A percentile compares a stretch with the other conserved stretches of the same genome.
These are phyloP conservation scores for Potamarius usumacintae DNA, from an alignment of 2,113 vertebrate species.

Conservation along the genomic window DNA sequence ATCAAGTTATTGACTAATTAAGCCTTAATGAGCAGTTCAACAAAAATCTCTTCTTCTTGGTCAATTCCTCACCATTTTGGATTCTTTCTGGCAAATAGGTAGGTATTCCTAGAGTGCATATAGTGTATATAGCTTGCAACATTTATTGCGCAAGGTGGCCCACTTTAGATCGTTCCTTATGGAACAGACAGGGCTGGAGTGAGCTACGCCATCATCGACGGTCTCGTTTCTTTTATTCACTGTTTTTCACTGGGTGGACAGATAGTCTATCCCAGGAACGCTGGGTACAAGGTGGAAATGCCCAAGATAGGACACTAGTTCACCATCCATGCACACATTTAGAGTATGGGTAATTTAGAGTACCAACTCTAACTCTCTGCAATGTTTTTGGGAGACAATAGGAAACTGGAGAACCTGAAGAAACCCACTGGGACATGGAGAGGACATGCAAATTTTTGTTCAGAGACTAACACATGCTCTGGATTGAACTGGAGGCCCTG, in stretches of 20 bases:
- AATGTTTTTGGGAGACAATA: background rate
- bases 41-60: too few species aligned
- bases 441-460: background rate
- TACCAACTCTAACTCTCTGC: background rate
- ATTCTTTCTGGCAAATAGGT: too few species aligned
- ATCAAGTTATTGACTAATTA: too few species aligned
- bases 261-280: background rate
- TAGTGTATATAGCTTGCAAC: too few species aligned
- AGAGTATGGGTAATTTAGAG: background rate
- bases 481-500: background rate
- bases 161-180: too few species aligned
- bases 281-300: background rate
- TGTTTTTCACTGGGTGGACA: background rate
- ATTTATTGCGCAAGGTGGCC: too few species aligned
- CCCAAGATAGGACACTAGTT: background rate
- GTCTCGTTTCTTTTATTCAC: background rate
- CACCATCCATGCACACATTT: too few species aligned
- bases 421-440: background rate
- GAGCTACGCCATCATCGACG: too few species aligned
- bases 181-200: too few species aligned
- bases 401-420: background rate
- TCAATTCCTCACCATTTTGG: too few species aligned
- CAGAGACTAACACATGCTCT: background rate
- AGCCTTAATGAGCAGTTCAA: too few species aligned
- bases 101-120: too few species aligned